These are phyloP conservation scores for Rhynchonema sp. DNA, from an alignment of 2,888 invertebrate species.

Conservation along the genomic window DNA sequence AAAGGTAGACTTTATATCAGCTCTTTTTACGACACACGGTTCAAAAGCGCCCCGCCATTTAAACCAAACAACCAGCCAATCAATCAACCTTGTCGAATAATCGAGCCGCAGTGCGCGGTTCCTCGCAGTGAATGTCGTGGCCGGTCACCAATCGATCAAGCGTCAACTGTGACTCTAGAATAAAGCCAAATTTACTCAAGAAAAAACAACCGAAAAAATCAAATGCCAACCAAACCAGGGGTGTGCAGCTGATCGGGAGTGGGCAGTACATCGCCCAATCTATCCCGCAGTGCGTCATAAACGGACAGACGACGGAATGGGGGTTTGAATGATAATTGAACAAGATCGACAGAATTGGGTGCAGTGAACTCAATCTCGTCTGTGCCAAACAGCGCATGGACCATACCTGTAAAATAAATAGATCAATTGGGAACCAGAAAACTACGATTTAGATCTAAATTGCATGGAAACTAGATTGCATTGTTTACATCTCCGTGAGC, in stretches of 20 bases:
- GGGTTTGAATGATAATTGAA: neutral
- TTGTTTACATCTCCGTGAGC: no score
- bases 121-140: conserved; percentile 64
- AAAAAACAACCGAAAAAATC: neutral
- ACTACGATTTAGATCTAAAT: no score
- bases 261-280: conserved; percentile 38
- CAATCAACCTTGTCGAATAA: conserved; percentile 60
- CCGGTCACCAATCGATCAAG: conserved; percentile 58
- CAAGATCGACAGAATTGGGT: no score
- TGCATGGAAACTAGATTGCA: no score
- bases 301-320: conserved; percentile 52
- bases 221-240: neutral
- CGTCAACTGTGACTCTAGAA: conserved; percentile 45
- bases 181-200: neutral
- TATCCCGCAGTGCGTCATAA: conserved; percentile 53
- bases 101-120: conserved; percentile 74
- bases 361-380: no score
- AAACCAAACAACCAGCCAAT: no score
- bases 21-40: no score
- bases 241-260: conserved; percentile 20
- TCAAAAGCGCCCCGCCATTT: no score
- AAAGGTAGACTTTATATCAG: no score
- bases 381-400: no score
- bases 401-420: no score
- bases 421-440: no score